Evolutionary conservation across 2,113 vertebrate genomes (phyloP).

Genomic region (Chloropsis hardwickii): DNA sequence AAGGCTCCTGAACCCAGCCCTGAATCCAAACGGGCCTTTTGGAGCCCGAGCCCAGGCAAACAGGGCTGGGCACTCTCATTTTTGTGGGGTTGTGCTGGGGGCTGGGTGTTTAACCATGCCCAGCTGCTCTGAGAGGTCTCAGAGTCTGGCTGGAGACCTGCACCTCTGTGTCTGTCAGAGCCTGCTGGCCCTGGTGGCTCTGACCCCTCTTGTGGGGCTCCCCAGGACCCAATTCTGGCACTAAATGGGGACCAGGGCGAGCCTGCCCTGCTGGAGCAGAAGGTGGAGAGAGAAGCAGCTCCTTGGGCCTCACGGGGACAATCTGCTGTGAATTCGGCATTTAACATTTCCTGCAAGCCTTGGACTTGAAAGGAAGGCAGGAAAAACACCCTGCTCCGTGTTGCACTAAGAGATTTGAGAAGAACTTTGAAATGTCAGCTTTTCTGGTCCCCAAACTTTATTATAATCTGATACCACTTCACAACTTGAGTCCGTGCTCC

Average conservation of each 20-base stretch:
- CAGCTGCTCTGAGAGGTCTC: neutral
- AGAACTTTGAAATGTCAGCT: neutral
- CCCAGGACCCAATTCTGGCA: neutral
- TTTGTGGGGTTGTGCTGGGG: neutral
- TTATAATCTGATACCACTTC: neutral
- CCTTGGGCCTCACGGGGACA: neutral
- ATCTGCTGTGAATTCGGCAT: neutral
- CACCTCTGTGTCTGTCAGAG: neutral
- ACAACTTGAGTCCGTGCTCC: neutral
- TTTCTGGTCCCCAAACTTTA: neutral
- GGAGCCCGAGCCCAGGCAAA: neutral
- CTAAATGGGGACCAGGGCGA: neutral
- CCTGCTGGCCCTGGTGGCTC: neutral
- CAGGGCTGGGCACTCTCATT: neutral
- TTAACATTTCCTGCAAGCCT: neutral
- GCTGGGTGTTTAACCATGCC: neutral
- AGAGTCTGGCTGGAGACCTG: neutral
- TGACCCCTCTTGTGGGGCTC: neutral
- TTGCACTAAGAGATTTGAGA: neutral
- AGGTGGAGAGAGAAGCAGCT: neutral
- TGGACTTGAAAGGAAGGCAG: neutral
- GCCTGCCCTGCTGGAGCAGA: neutral
- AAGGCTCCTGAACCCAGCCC: neutral
- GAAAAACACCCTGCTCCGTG: neutral
- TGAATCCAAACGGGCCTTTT: fast-evolving